Evolutionary conservation across 1,140 invertebrate species (phyloP).

Genomic region (Cheumatopsyche charites): DNA sequence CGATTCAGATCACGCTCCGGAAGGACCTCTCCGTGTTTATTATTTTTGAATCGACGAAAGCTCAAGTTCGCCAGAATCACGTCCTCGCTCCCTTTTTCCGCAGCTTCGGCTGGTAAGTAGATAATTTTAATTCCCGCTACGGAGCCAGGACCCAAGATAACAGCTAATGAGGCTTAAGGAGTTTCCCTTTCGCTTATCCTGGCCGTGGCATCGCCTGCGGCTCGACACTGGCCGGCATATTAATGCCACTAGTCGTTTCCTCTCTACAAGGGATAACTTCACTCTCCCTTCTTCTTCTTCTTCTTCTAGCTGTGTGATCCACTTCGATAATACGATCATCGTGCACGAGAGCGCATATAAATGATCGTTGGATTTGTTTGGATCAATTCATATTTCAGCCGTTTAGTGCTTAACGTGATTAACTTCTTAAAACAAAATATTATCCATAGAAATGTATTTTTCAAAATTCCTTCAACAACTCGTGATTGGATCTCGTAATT

Average conservation of each 20-base stretch:
- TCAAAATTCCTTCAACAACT: no score
- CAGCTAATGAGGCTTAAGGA: slow-evolving; percentile 45
- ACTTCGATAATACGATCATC: not conserved
- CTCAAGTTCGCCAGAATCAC: not conserved
- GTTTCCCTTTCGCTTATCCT: slow-evolving; percentile 36
- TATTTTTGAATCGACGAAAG: slow-evolving; percentile 35
- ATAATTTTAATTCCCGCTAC: slow-evolving; percentile 40
- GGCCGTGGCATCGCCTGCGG: not conserved
- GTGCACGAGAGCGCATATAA: not conserved
- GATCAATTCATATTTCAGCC: no score
- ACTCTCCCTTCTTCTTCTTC: no score
- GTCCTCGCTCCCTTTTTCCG: not conserved
- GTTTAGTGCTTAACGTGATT: no score
- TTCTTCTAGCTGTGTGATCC: no score
- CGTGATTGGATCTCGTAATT: no score
- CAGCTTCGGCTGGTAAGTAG: no score
- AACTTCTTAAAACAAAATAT: no score
- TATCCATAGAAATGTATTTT: no score
- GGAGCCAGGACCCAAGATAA: slow-evolving; percentile 39
- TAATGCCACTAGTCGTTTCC: slow-evolving; percentile 7
- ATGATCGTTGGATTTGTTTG: no score
- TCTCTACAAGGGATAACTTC: not conserved
- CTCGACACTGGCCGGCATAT: slow-evolving; percentile 24
- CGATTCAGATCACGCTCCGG: slow-evolving; percentile 16
- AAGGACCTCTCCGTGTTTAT: slow-evolving; percentile 33